Conservation (phyloP, 2,888 invertebrate species). For the Diploptera punctata region DNA sequence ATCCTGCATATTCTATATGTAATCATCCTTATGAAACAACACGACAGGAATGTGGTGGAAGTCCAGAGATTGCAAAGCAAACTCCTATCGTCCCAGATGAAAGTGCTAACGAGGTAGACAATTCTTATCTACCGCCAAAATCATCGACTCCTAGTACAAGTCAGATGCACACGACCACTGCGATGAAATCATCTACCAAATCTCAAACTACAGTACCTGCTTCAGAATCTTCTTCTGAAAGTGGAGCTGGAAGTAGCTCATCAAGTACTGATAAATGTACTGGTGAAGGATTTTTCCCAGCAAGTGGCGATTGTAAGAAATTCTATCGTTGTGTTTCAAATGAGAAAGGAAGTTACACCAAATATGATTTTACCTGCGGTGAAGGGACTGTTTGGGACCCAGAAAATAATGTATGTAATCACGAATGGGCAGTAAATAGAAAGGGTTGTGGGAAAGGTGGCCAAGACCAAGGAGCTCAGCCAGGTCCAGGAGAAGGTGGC, state of each 20-base stretch:
- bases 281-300: conserved; percentile 68
- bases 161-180: not conserved
- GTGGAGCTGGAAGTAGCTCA: not conserved
- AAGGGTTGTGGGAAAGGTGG: conserved; percentile 38
- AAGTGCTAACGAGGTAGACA: conserved; percentile 20
- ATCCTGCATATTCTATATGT: conserved; percentile 70
- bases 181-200: not conserved
- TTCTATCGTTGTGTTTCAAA: conserved; percentile 72
- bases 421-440: conserved; percentile 64
- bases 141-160: not conserved
- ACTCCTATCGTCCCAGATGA: not conserved
- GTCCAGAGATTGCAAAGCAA: not conserved
- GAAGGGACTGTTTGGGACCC: conserved; percentile 82
- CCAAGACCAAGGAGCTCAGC: conserved; percentile 1
- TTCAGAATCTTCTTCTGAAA: not conserved
- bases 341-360: conserved; percentile 64
- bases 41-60: conserved; percentile 68
- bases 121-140: not conserved
- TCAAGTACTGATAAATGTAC: not conserved
- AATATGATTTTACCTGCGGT: conserved; percentile 75
- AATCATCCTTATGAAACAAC: conserved; percentile 73
- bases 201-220: not conserved
- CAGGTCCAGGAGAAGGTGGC: not conserved
- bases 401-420: conserved; percentile 71
- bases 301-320: conserved; percentile 65